Evolutionary conservation across 2,113 vertebrate genomes (phyloP), one percentile per base, ranked within the genome.

Genomic region (Mixornis gularis): DNA sequence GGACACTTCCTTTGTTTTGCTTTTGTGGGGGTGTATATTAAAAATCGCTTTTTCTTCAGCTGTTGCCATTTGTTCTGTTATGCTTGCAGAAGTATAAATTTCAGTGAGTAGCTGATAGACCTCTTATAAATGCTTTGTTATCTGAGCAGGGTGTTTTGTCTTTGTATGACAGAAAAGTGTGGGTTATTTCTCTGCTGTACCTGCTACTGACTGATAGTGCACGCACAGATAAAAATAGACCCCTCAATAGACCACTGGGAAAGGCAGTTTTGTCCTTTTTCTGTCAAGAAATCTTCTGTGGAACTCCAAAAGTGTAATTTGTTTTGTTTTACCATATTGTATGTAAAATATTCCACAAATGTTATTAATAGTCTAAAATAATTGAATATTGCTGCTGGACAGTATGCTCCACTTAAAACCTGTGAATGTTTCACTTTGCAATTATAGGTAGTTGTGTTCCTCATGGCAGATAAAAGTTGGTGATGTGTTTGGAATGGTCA

Each of bases 371-470:
- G 51, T 94, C 30, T 69, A 16, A 80, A 88, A 59, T 17, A 88
- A 86, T 16, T 73, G 27, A 65, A 80, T 72, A 62, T 86, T 94
- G 93, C 95, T 97, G 96, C 96, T 96, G 94, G 95, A 88, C 80
- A 84, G 95, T 95, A 41, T 63, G n/a, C 40, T 80, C 64, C 76
- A 76, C 72, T 79, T 79, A n/a, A 87, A 94, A 93, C 89, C 81
- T 90, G 90, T 92, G 91, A 93, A 95, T 93, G 82, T 89, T 94
- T 87, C 79, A 36, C 71, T 90, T 88, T 53, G 74, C 83, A 41
- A 0, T 93, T 90, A 7, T 13, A 62, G 20, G 48, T 82, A 87
- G 68, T 84, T 3, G 14, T 92, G 79, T 92, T 87, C 78, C 88
- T 92, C 27, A 74, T 69, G 63, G 44, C 62, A 73, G 71, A 65